Conservation (phyloP, 2,113 vertebrate genomes). For the Falco punctatus region DNA sequence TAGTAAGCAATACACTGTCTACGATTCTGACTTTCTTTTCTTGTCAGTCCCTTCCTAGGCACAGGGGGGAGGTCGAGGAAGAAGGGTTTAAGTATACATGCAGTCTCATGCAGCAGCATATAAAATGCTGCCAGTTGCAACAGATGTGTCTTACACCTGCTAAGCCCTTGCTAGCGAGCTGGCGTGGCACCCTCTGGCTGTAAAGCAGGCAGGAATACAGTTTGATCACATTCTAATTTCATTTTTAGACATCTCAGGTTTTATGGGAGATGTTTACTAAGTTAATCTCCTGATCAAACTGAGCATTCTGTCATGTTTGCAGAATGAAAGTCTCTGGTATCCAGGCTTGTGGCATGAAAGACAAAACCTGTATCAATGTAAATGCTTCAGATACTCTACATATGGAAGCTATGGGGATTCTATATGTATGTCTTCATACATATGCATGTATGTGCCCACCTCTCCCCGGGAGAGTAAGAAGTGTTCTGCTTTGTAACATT, state of each 20-base stretch:
- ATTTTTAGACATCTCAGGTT: not conserved
- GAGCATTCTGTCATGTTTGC: rapidly evolving
- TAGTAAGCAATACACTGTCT: not conserved
- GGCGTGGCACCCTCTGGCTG: not conserved
- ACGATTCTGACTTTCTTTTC: not conserved
- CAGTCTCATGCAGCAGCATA: not conserved
- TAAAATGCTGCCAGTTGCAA: constrained; percentile 25
- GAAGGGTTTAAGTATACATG: not conserved
- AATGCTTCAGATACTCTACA: not conserved
- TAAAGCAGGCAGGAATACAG: not conserved
- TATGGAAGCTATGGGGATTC: not conserved
- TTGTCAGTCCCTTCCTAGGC: not conserved
- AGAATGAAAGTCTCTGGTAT: not conserved
- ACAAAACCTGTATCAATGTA: not conserved
- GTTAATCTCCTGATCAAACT: not conserved
- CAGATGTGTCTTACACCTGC: constrained; percentile 16
- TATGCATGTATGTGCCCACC: not conserved
- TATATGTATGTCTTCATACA: not conserved
- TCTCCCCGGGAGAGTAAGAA: not conserved
- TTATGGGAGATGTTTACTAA: not conserved
- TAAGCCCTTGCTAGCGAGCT: not conserved
- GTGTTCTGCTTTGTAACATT: not conserved
- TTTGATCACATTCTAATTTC: not conserved
- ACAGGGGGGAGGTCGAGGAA: not conserved
- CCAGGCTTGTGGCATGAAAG: not conserved